Conservation (phyloP, 1,140 invertebrate species). For the Papilio polyxenes region DNA sequence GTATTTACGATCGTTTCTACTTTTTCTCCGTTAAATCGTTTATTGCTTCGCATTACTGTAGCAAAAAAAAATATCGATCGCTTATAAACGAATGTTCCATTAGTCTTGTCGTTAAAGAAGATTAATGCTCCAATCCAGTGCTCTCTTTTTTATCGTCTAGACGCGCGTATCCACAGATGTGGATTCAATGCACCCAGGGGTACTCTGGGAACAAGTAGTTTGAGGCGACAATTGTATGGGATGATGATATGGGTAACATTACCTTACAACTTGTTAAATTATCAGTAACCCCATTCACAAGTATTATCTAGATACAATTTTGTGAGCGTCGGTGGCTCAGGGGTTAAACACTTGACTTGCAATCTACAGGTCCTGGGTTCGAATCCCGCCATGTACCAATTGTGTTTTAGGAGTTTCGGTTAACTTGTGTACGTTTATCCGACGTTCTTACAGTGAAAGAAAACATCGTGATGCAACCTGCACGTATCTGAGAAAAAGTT, state of each 20-base stretch:
- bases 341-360: too few species aligned
- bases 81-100: slow-evolving; percentile 25
- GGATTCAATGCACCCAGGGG: slow-evolving; percentile 3
- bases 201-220: slow-evolving; percentile 1
- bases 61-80: background rate
- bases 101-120: slow-evolving; percentile 22
- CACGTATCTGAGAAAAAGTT: too few species aligned
- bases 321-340: too few species aligned
- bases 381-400: too few species aligned
- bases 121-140: slow-evolving; percentile 20
- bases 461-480: too few species aligned
- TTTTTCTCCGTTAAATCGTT: background rate
- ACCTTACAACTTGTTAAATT: background rate
- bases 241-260: background rate
- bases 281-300: too few species aligned
- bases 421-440: too few species aligned
- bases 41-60: background rate
- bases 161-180: slow-evolving; percentile 24
- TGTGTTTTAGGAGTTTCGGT: too few species aligned
- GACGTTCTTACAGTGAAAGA: too few species aligned
- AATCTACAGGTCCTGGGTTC: too few species aligned
- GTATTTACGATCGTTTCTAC: background rate
- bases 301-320: too few species aligned
- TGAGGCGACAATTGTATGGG: background rate
- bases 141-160: slow-evolving; percentile 24